Base-by-base conservation (phyloP, 2,113 vertebrate genomes). In the Tamias sibiricus region DNA sequence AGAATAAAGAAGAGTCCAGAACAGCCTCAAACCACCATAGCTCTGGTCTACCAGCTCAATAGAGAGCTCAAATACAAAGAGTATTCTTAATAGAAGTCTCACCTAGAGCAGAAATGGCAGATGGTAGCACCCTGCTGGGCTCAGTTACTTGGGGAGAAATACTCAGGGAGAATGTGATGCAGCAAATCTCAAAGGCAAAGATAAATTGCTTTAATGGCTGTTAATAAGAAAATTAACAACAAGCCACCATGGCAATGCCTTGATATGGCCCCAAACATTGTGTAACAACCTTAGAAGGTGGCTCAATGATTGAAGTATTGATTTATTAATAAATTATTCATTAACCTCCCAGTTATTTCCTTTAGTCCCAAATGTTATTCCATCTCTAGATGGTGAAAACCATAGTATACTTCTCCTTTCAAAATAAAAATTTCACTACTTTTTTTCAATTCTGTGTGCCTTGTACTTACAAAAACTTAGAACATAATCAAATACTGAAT, bases 221-320 rank as follows among this genome's bases (percentile, higher is more conserved):
- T 62, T 88, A 85, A 92, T 87, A 68, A 93, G 40, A 95, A 57
- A 79, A 69, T 17, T 54, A 96, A 49, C 17, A 95, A 76, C 59
- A 96, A 89, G 49, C 64, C 42, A 90, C 35, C 26, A 87, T 0
- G 77, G 20, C 4, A 94, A 91, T 90, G 54, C 54, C 11, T 47
- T 86, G 12, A 13, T 68, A 26, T 79, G 75, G 54, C 8, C 20
- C 47, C 42, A 44, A 91, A 54, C 19, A 87, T 68, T 22, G 85
- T 52, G 35, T 1, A 95, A 96, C 42, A 87, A 93, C 14, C 37
- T 62, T 69, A 79, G 26, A 90, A 85, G 35, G 74, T 57, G 54
- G 54, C 12, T 30, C 71, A 95, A 87, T 47, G 74, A 89, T 14
- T 92, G 6, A 92, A 87, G 20, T 75, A 88, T 35, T 85, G 75